Percentiles rank a stretch among this genome's conserved stretches.
Evolutionary conservation across 1,140 invertebrate species (phyloP).

Genomic region (Bradysia coprophila): DNA sequence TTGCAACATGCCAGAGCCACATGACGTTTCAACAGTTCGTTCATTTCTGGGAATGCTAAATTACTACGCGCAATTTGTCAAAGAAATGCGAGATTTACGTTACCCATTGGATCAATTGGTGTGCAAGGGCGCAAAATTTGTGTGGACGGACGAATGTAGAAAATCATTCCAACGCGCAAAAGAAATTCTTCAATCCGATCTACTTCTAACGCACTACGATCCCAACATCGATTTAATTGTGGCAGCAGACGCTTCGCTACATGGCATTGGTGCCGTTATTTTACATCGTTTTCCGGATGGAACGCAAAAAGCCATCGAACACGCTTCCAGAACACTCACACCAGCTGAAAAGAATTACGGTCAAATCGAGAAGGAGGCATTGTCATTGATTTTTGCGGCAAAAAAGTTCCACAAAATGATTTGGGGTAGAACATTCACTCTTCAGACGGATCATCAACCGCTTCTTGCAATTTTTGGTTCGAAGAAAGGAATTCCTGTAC

Average conservation of each 20-base stretch:
- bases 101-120: background rate
- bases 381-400: constrained; percentile 28
- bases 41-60: background rate
- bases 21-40: background rate
- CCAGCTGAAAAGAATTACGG: constrained; percentile 22
- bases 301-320: constrained; percentile 13
- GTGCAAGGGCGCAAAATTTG: background rate
- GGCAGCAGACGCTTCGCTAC: background rate
- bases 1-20: constrained; percentile 7
- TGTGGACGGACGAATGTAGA: background rate
- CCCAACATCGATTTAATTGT: background rate
- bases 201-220: background rate
- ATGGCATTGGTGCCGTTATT: background rate
- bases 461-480: constrained; percentile 25
- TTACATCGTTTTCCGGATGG: constrained; percentile 2
- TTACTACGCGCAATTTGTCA: background rate
- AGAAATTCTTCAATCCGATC: background rate
- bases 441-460: constrained; percentile 29
- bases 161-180: background rate
- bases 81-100: background rate
- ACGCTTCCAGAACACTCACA: constrained; percentile 20
- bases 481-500: constrained; percentile 14
- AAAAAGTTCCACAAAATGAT: constrained; percentile 8
- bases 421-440: constrained; percentile 13
- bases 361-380: constrained; percentile 27